Percentiles rank a stretch among this genome's conserved stretches.
Conservation (phyloP, 2,888 invertebrate genomes). For the Pterostichus madidus region DNA sequence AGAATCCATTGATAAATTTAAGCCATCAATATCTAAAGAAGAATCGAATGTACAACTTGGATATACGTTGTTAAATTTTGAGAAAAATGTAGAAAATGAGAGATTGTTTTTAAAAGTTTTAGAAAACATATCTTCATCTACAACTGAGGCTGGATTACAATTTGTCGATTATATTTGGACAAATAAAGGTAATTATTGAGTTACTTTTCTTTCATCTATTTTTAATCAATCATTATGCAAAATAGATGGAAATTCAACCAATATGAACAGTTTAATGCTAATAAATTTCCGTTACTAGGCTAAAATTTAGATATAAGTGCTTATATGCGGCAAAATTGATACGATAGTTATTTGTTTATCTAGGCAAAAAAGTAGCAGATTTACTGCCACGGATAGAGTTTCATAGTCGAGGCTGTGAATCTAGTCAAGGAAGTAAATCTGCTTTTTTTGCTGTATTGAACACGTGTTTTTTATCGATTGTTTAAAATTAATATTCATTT, state of each 20-base stretch:
- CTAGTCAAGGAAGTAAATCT: too few species aligned
- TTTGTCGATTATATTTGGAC: slow-evolving; percentile 33
- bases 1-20: background rate
- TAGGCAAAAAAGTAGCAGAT: too few species aligned
- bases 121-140: slow-evolving; percentile 5
- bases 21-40: background rate
- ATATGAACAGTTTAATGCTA: too few species aligned
- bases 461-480: too few species aligned
- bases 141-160: background rate
- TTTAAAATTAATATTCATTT: too few species aligned
- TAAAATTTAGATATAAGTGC: too few species aligned
- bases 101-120: slow-evolving; percentile 7
- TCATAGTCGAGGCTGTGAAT: too few species aligned
- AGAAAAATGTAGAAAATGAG: background rate
- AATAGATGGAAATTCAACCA: background rate
- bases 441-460: too few species aligned
- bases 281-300: too few species aligned
- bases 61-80: slow-evolving; percentile 13
- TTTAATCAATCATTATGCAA: background rate
- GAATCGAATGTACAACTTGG: background rate
- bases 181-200: slow-evolving; percentile 7
- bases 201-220: background rate
- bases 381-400: too few species aligned
- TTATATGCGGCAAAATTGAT: too few species aligned
- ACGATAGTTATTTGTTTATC: too few species aligned